Percentiles rank a stretch among this genome's conserved stretches.
phyloP scores from a whole-genome alignment of 1,140 invertebrate genomes.

The Drosophila funebris region DNA sequence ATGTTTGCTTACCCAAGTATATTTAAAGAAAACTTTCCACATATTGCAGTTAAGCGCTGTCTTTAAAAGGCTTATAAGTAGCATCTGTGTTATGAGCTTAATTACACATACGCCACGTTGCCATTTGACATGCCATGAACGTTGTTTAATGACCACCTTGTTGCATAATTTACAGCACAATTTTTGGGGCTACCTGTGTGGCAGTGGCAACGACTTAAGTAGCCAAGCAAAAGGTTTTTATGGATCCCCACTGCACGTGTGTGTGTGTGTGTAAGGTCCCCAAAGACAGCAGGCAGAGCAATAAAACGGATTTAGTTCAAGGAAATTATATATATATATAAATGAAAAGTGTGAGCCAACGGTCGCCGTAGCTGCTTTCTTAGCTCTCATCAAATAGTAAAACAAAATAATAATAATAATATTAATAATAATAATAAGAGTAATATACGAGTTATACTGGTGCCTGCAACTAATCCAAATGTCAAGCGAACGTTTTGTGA shows the following conservation, averaged over 20 bases:
- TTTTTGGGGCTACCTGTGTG: slow-evolving; percentile 29
- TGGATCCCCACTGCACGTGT: slow-evolving; percentile 50
- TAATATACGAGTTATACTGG: slow-evolving; percentile 45
- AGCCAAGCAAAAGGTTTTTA: slow-evolving; percentile 67
- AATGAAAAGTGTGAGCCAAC: slow-evolving; percentile 54
- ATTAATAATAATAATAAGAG: no score
- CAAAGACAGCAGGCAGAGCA: slow-evolving; percentile 26
- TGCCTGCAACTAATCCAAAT: slow-evolving; percentile 57
- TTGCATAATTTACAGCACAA: slow-evolving; percentile 73
- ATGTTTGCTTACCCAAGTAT: no score
- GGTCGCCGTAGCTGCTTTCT: background rate
- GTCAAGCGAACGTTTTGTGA: slow-evolving; percentile 41
- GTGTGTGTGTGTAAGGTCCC: slow-evolving; percentile 22
- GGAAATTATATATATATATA: slow-evolving; percentile 41
- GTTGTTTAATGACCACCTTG: slow-evolving; percentile 61
- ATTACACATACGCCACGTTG: slow-evolving; percentile 66
- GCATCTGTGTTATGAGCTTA: slow-evolving; percentile 11
- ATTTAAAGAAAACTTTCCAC: background rate
- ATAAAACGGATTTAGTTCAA: slow-evolving; percentile 75
- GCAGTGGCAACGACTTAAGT: slow-evolving; percentile 59
- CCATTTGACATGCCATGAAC: slow-evolving; percentile 57
- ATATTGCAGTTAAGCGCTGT: background rate
- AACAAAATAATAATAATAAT: slow-evolving; percentile 70
- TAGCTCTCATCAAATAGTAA: slow-evolving; percentile 64
- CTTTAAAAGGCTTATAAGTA: slow-evolving; percentile 8